phyloP scores from a whole-genome alignment of 2,888 invertebrate species.

The Teleiodes luculella region DNA sequence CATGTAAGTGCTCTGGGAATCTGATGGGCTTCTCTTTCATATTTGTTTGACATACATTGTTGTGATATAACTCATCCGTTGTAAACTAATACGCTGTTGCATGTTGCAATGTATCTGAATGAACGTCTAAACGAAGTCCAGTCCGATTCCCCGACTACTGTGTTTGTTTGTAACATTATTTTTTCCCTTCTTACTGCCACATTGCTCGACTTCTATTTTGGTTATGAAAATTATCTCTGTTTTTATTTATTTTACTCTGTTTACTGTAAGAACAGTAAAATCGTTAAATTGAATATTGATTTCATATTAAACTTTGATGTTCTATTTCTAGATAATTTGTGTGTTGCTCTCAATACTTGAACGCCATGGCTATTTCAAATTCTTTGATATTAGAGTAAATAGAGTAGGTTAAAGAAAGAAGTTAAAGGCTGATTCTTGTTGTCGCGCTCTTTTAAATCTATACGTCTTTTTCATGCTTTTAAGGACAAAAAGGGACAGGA shows the following conservation, averaged over 20 bases:
- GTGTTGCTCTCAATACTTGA: not conserved
- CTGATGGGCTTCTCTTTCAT: conserved; percentile 3
- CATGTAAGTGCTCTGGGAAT: conserved; percentile 7
- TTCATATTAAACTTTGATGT: not conserved
- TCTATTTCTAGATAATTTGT: not conserved
- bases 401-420: too few relatives aligned
- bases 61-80: not conserved
- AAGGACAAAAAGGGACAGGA: too few relatives aligned
- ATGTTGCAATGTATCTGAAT: conserved; percentile 1
- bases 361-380: not conserved
- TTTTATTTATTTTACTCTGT: not conserved
- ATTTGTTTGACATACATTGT: conserved; percentile 21
- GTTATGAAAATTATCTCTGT: not conserved
- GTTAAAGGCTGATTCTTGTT: too few relatives aligned
- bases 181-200: not conserved
- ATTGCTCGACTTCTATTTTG: too few relatives aligned
- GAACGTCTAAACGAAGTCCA: conserved; percentile 5
- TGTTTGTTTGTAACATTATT: not conserved
- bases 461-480: too few relatives aligned
- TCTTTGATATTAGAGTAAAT: not conserved
- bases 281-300: not conserved
- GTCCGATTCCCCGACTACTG: conserved; percentile 5
- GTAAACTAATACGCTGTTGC: not conserved
- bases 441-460: too few relatives aligned
- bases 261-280: too few relatives aligned